Evolutionary conservation across 2,797 vertebrate genomes (phyloP), one percentile per base, ranked within the genome.

Genomic region (Sitta carolinensis): DNA sequence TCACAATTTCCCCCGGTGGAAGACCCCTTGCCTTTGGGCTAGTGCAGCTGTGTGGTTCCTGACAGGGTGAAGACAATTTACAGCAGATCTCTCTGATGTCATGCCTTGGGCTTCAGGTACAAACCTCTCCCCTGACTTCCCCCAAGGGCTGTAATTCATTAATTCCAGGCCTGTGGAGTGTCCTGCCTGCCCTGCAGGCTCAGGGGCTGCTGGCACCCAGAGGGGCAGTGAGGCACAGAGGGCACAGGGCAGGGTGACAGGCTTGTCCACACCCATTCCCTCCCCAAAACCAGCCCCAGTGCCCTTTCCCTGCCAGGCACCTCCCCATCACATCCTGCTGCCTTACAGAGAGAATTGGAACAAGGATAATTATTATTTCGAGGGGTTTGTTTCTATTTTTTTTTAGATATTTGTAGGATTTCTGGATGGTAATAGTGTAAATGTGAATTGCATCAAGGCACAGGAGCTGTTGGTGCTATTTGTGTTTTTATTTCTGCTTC

Each of bases 221-320:
- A 40, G 70, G 7, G 27, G 2, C 12, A 10, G 32, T 32, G 61
- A 36, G n/a, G 32, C 42, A 50, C 62, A 57, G 70, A 29, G 40
- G 26, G 26, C 32, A 34, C 52, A 59, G 23, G 25, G 77, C 52
- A 29, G 20, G 40, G 32, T 45, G 68, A 1, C 38, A 42, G 42
- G 30, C 1, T 0, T 23, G 13, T 10, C 13, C 27, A 5, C 19
- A 4, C 29, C 22, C 61, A 40, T 43, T 63, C 27, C 66, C 42
- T 57, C 26, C 16, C 61, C 8, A 47, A 26, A 84, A 52, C 0
- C 8, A 67, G 25, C n/a, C n/a, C 30, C 36, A 5, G 27, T 25
- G 29, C 45, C 68, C 63, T 62, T 68, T 30, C 72, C 72, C 38
- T 62, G 7, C 36, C 66, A 42, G 32, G 14, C 34, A 9, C 52